A percentile compares a stretch with the other conserved stretches of the same genome.
These are phyloP conservation scores for Volucella inanis DNA, from an alignment of 2,888 invertebrate genomes.

Conservation along the genomic window DNA sequence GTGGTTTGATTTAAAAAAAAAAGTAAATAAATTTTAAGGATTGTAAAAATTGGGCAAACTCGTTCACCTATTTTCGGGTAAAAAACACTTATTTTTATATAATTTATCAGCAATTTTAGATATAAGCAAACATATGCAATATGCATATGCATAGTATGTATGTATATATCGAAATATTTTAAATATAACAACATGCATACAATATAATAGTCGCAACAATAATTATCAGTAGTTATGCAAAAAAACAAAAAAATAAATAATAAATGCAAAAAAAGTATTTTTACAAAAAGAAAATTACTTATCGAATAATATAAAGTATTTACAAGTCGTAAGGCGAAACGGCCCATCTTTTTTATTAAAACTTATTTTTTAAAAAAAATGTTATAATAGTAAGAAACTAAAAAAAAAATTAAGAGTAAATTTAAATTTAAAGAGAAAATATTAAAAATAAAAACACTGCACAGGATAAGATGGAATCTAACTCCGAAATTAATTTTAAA, in stretches of 20 bases:
- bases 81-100: too few species aligned
- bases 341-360: conserved; percentile 10
- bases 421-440: too few species aligned
- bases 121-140: too few species aligned
- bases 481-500: too few species aligned
- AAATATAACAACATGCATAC: neutral
- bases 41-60: too few species aligned
- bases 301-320: neutral
- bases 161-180: neutral
- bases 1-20: too few species aligned
- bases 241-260: too few species aligned
- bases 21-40: too few species aligned
- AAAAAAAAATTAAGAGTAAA: neutral
- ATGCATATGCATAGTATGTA: too few species aligned
- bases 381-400: neutral
- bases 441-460: conserved; percentile 7
- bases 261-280: neutral
- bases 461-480: neutral
- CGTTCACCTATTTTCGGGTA: too few species aligned
- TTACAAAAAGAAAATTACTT: too few species aligned
- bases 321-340: neutral
- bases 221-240: neutral
- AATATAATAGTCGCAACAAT: neutral
- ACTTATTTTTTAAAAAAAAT: neutral
- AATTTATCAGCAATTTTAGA: too few species aligned